Conservation (phyloP, 2,888 invertebrate species). For the Achlya flavicornis region DNA sequence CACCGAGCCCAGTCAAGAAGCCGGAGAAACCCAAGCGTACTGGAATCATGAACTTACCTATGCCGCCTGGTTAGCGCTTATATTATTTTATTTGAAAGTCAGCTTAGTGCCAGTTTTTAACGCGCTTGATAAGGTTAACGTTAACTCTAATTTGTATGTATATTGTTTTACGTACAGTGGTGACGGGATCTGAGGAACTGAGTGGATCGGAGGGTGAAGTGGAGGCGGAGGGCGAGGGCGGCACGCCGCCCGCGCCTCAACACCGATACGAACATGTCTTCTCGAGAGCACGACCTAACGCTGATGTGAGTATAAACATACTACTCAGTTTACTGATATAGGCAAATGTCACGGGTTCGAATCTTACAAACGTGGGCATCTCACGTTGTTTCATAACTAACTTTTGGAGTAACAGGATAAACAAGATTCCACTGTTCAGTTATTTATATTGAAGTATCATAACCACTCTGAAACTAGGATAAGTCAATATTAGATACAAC, state of each 20-base stretch:
- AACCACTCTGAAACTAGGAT: too few species aligned
- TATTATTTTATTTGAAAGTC: too few species aligned
- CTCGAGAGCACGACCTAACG: conserved; percentile 41
- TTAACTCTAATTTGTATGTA: too few species aligned
- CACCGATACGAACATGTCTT: conserved; percentile 71
- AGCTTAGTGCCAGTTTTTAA: too few species aligned
- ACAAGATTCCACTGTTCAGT: too few species aligned
- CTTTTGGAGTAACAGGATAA: too few species aligned
- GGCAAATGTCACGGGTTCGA: too few species aligned
- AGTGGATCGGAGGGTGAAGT: conserved; percentile 88
- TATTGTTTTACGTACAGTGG: conserved; percentile 82
- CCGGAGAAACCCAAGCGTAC: conserved; percentile 85
- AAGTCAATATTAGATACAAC: too few species aligned
- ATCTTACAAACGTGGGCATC: too few species aligned
- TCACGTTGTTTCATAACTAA: conserved; percentile 28
- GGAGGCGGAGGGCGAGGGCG: conserved; percentile 83
- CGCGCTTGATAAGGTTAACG: too few species aligned
- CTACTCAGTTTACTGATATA: too few species aligned
- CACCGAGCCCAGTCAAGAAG: conserved; percentile 75
- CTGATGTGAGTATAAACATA: conserved; percentile 38
- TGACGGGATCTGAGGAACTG: conserved; percentile 92
- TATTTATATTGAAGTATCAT: too few species aligned
- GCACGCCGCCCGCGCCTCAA: conserved; percentile 73
- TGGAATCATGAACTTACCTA: conserved; percentile 94
- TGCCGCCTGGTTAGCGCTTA: conserved; percentile 90